These are phyloP conservation scores for Eufriesea mexicana DNA, from an alignment of 1,140 invertebrate genomes.

Conservation along the genomic window DNA sequence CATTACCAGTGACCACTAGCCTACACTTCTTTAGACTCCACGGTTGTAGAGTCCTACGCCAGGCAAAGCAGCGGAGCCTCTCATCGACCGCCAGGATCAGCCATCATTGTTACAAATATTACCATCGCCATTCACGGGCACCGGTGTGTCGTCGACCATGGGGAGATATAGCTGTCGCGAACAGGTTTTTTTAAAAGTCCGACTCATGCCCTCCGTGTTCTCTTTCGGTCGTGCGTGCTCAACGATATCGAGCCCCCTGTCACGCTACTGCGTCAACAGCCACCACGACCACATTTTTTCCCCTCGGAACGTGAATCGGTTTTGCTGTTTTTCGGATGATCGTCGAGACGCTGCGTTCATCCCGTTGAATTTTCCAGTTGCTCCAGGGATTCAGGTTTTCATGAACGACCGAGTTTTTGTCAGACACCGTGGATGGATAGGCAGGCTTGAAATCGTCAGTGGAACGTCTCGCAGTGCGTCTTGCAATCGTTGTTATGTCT, in stretches of 20 bases:
- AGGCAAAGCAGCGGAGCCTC: neutral
- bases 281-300: neutral
- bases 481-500: neutral
- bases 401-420: neutral
- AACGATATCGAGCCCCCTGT: constrained; percentile 11
- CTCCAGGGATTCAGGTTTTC: neutral
- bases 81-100: constrained; percentile 34
- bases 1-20: neutral
- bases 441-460: too few species aligned
- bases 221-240: constrained; percentile 25
- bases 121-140: constrained; percentile 52
- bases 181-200: constrained; percentile 65
- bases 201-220: constrained; percentile 27
- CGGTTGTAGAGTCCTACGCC: constrained; percentile 10
- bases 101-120: constrained; percentile 63
- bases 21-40: neutral
- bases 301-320: neutral
- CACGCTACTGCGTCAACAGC: constrained; percentile 2
- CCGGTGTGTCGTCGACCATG: constrained; percentile 39
- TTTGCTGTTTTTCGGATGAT: neutral
- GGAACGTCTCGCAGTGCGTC: neutral
- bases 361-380: neutral
- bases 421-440: too few species aligned
- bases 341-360: neutral
- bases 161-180: constrained; percentile 53